Base-by-base conservation (phyloP, 2,797 vertebrate species). In the Lepus townsendii region DNA sequence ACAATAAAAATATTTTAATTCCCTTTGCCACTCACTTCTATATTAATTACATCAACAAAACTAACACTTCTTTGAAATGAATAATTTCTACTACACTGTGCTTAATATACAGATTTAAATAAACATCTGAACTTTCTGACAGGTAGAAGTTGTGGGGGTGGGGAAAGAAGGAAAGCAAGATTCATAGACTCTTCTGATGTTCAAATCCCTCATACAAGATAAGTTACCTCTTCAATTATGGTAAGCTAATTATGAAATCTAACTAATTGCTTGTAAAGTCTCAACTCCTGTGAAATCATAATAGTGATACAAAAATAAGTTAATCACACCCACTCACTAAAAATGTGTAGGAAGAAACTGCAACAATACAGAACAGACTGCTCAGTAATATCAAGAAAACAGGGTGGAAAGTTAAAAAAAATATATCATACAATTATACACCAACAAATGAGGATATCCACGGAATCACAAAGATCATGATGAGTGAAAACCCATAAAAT, bases 241-340 rank as follows among this genome's bases (percentile, higher is more conserved):
- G 14, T 54, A 73, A n/a, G 17, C n/a, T 79, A 76, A 85, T 62
- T 69, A 75, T 60, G 26, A 22, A 76, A 71, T 60, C 77, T 50
- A 88, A 71, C 17, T 57, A 79, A 52, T 14, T 65, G 68, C 30
- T 88, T 73, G 62, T 30, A 91, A 83, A 94, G 19, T 60, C 75
- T 32, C 38, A 75, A 80, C 54, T 57, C 54, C 17, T 57, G 13
- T 19, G 17, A 57, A 14, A 57, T 17, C 54, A 57, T 57, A 57
- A 73, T 1, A 83, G 42, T 42, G 77, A 85, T 13, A 66, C 47
- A 32, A 88, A 80, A 42, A 30, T 83, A 86, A 83, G 54, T 71
- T 17, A 92, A 57, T 68, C 32, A 84, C 26, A 52, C 62, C 13
- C 62, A 80, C 71, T 75, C 69, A 71, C 66, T 27, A 1, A 57